phyloP scores from a whole-genome alignment of 2,113 vertebrate genomes.

The Nibea albiflora region DNA sequence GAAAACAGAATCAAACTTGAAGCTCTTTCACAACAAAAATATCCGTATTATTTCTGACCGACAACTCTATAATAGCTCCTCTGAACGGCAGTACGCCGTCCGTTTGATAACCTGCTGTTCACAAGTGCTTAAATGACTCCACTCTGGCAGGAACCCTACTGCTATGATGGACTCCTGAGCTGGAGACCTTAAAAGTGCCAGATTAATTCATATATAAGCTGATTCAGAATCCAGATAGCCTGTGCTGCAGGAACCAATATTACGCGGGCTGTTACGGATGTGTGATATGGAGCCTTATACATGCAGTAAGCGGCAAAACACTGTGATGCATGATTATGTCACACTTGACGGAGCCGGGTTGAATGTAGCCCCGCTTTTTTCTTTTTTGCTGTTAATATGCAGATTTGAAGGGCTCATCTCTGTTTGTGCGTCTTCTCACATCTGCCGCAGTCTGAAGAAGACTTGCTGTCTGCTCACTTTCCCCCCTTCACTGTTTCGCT shows the following conservation, averaged over 20 bases:
- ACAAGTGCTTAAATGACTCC: constrained; percentile 5
- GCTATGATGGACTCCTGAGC: constrained; percentile 22
- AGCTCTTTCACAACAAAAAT: background rate
- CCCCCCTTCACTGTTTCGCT: background rate
- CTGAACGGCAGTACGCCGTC: constrained; percentile 1
- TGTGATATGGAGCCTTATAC: background rate
- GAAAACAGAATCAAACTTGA: background rate
- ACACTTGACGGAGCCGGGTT: background rate
- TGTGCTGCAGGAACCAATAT: background rate
- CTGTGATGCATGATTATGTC: background rate
- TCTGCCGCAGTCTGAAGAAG: constrained; percentile 8
- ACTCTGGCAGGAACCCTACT: background rate
- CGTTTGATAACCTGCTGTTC: constrained; percentile 15
- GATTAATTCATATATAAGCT: constrained; percentile 27
- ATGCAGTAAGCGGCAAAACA: background rate
- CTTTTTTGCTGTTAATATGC: constrained; percentile 6
- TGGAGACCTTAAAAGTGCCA: constrained; percentile 20
- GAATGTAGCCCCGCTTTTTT: background rate
- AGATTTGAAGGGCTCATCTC: constrained; percentile 15
- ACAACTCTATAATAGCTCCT: background rate
- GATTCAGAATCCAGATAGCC: constrained; percentile 11
- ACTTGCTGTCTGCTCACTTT: constrained; percentile 9
- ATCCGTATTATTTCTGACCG: background rate
- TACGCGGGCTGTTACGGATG: constrained; percentile 6
- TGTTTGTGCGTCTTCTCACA: constrained; percentile 25